A percentile compares a stretch with the other conserved stretches of the same genome.
These are phyloP conservation scores for Tenthredo amoena DNA, from an alignment of 2,888 invertebrate genomes.

Conservation along the genomic window DNA sequence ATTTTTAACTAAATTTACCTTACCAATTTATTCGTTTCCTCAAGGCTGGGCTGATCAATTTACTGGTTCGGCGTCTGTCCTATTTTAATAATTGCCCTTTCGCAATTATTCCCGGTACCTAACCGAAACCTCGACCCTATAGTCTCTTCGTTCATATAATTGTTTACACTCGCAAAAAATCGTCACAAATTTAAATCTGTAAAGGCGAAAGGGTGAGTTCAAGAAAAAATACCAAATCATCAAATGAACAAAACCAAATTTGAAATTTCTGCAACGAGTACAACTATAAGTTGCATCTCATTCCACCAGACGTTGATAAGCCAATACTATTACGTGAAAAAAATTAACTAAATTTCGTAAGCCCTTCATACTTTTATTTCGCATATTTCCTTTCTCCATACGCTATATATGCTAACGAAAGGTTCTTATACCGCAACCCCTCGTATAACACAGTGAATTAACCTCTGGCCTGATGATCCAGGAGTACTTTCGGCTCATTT, in stretches of 20 bases:
- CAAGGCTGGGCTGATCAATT: constrained; percentile 38
- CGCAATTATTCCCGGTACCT: constrained; percentile 14
- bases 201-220: not conserved
- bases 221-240: not conserved
- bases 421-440: not conserved
- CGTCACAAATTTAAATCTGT: not conserved
- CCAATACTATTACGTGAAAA: not conserved
- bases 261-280: not conserved
- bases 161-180: not conserved
- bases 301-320: not conserved
- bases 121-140: constrained; percentile 12
- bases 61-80: constrained; percentile 18
- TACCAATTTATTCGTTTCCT: constrained; percentile 48
- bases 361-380: not conserved
- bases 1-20: constrained; percentile 48
- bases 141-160: constrained; percentile 11
- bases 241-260: not conserved
- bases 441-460: not conserved
- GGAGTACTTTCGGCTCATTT: not conserved
- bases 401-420: not conserved
- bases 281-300: not conserved
- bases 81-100: constrained; percentile 43
- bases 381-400: not conserved
- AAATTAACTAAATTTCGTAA: not conserved
- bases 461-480: constrained; percentile 7